Evolutionary conservation across 1,140 invertebrate genomes (phyloP).

Genomic region (Charaxes varanes): DNA sequence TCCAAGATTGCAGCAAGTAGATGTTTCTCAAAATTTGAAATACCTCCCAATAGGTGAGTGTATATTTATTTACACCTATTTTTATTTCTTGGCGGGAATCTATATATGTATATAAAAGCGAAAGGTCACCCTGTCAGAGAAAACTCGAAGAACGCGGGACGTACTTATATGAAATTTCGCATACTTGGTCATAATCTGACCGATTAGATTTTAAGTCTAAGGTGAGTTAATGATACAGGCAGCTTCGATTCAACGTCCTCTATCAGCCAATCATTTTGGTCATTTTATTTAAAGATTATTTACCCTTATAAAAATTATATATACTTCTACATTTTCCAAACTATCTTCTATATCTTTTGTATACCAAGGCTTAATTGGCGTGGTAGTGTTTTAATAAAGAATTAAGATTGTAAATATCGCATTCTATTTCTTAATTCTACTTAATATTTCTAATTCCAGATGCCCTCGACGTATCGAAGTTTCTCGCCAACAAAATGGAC

Average conservation of each 20-base stretch:
- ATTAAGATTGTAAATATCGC: not conserved
- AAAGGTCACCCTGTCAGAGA: not conserved
- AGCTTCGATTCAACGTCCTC: too few relatives aligned
- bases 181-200: too few relatives aligned
- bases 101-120: too few relatives aligned
- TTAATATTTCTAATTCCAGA: slow-evolving; percentile 10
- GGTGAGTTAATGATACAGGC: too few relatives aligned
- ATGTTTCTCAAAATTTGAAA: slow-evolving; percentile 20
- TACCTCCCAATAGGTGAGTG: slow-evolving; percentile 16
- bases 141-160: too few relatives aligned
- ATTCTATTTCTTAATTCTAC: not conserved
- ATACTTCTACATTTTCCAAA: too few relatives aligned
- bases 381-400: not conserved
- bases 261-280: too few relatives aligned
- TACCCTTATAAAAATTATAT: too few relatives aligned
- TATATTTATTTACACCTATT: not conserved
- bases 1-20: slow-evolving; percentile 23
- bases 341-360: too few relatives aligned
- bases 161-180: too few relatives aligned
- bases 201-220: too few relatives aligned
- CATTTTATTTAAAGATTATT: not conserved
- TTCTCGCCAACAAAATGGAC: slow-evolving; percentile 23
- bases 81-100: not conserved
- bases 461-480: slow-evolving; percentile 17
- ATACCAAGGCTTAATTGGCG: too few relatives aligned